A percentile compares a stretch with the other conserved stretches of the same genome.
These are phyloP conservation scores for Myripristis jacobus DNA, from an alignment of 2,797 vertebrate genomes.

Conservation along the genomic window DNA sequence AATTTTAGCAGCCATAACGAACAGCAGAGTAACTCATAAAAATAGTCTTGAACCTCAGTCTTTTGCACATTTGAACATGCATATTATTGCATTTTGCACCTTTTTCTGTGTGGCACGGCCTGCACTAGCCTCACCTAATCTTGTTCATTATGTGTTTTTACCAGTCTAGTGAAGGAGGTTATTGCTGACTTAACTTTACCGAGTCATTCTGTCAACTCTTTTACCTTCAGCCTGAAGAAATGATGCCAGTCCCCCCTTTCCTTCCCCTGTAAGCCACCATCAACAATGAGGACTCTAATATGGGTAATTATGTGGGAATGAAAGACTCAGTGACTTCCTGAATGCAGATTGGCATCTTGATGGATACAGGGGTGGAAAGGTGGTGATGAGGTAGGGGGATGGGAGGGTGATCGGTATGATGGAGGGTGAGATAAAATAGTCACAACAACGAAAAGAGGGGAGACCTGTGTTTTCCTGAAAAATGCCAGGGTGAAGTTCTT, in stretches of 20 bases:
- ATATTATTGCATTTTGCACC: no score
- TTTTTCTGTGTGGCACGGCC: no score
- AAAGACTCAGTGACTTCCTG: slow-evolving; percentile 63
- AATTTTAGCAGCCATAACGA: no score
- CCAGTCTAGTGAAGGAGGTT: slow-evolving; percentile 4
- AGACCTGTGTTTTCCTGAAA: background rate
- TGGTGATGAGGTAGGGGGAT: slow-evolving; percentile 3
- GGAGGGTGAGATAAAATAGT: slow-evolving; percentile 40
- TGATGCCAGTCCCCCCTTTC: slow-evolving; percentile 30
- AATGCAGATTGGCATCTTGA: slow-evolving; percentile 79
- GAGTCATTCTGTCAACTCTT: slow-evolving; percentile 40
- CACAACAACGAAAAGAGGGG: slow-evolving; percentile 29
- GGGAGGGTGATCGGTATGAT: slow-evolving; percentile 9
- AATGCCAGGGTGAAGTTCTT: background rate
- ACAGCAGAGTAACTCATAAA: no score
- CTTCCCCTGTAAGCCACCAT: slow-evolving; percentile 42
- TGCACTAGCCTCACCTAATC: no score
- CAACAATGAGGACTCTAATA: slow-evolving; percentile 52
- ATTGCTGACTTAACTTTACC: slow-evolving; percentile 28
- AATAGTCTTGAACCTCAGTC: no score
- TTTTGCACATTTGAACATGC: no score
- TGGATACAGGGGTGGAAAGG: slow-evolving; percentile 52
- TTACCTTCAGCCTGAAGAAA: slow-evolving; percentile 41
- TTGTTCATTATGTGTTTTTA: background rate
- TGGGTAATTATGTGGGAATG: slow-evolving; percentile 73